Base-by-base conservation (phyloP, 2,888 invertebrate species). In the Aleiodes leptofemur region DNA sequence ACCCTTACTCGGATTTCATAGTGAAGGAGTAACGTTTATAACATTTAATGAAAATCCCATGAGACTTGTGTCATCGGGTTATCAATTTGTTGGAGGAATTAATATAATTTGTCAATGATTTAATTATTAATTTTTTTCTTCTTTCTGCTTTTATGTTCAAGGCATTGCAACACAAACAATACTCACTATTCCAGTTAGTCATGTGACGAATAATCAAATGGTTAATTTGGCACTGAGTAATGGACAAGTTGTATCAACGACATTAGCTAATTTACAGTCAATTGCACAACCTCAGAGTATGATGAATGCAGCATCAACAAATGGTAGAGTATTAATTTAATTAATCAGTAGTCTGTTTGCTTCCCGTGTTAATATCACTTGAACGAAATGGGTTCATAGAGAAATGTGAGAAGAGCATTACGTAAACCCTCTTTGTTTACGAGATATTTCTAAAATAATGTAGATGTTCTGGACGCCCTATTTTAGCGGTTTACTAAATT, bases 101-200 rank as follows among this genome's bases (percentile, higher is more conserved):
- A 57, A 16, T 34, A 43, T n/a, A 9, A 34, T 34, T 16, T 16
- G n/a, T 16, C 16, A 38, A 7, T 38, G 34, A 50, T 64, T 34
- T 11, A 34, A 11, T 6, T 5, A 34, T 43, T 43, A 9, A n/a
- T n/a, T n/a, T n/a, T 43, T 43, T 43, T 66, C 6, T 3, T 48
- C 70, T 56, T 68, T 34, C 38, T 72, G 23, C n/a, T 31, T 66
- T 72, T 69, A 78, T 82, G 76, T 84, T 85, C 59, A 90, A 97
- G 97, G 97, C 83, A 95, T 98, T 88, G 97, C 97, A 72, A 96
- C 97, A 70, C 98, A 98, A 91, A 98, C 98, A 86, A 97, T 98
- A 87, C 92, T 98, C 84, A 97, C 98, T 81, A 98, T 98, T 88
- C 98, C 98, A 73, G 96, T 98, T 77, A 96, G 95, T 90, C 96